phyloP scores from a whole-genome alignment of 92 coral and sea anemone species.

The Anthopleura xanthogrammica region DNA sequence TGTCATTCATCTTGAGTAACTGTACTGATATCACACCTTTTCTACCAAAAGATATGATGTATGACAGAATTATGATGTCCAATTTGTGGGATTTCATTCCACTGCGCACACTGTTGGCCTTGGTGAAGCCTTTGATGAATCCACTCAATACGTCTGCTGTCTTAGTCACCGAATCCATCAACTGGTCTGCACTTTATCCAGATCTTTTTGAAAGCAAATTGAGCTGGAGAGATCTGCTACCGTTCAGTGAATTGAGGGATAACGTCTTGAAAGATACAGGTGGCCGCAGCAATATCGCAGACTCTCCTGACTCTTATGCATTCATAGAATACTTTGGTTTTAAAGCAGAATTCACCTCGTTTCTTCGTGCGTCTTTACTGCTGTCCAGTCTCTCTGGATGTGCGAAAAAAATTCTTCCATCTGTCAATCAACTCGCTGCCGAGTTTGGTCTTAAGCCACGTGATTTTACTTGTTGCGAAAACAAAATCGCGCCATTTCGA shows the following conservation, averaged over 20 bases:
- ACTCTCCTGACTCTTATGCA: background rate
- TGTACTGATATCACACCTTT: constrained; percentile 48
- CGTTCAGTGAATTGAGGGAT: background rate
- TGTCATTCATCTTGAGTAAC: constrained; percentile 54
- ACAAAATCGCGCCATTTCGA: constrained; percentile 35
- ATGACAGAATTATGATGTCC: constrained; percentile 61
- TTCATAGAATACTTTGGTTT: background rate
- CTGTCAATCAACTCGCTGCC: background rate
- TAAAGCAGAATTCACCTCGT: background rate
- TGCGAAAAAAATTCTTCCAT: constrained; percentile 11
- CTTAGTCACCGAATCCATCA: constrained; percentile 32
- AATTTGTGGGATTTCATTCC: constrained; percentile 60
- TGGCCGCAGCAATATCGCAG: background rate
- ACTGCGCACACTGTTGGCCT: constrained; percentile 30
- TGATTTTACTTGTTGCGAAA: constrained; percentile 22
- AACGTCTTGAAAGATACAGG: constrained; percentile 13
- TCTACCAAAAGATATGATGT: constrained; percentile 40
- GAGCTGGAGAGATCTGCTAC: too few relatives aligned
- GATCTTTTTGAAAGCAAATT: background rate
- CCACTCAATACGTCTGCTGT: constrained; percentile 30
- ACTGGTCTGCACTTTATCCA: constrained; percentile 8
- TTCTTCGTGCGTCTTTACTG: constrained; percentile 6
- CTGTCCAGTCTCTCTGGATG: background rate
- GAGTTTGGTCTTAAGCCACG: constrained; percentile 11
- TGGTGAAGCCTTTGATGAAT: constrained; percentile 15